These are phyloP conservation scores for Ormyrus thymus DNA, from an alignment of 2,888 invertebrate genomes.

Conservation along the genomic window DNA sequence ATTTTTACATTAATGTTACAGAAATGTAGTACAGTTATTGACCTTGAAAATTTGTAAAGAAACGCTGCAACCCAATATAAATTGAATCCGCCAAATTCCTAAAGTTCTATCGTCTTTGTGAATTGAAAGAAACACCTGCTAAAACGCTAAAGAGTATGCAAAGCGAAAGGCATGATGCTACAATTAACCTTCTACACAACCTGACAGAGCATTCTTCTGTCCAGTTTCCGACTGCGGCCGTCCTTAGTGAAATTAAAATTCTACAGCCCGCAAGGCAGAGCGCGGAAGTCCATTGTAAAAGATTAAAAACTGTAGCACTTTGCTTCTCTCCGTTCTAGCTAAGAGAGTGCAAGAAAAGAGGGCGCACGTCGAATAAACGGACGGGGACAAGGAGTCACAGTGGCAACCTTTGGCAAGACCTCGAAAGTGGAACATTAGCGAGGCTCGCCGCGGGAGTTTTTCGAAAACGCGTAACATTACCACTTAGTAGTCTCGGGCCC, in stretches of 20 bases:
- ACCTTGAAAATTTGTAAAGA: too few species aligned
- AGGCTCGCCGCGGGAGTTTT: constrained; percentile 64
- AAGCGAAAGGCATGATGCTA: neutral
- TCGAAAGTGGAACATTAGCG: constrained; percentile 57
- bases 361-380: too few species aligned
- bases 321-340: constrained; percentile 29
- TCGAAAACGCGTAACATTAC: constrained; percentile 68
- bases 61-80: too few species aligned
- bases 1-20: neutral
- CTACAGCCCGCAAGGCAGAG: neutral
- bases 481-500: constrained; percentile 65
- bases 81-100: too few species aligned
- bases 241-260: neutral
- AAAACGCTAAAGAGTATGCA: too few species aligned
- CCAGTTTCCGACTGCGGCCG: neutral
- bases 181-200: constrained; percentile 2
- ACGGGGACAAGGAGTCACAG: neutral
- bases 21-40: neutral
- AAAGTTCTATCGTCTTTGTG: too few species aligned
- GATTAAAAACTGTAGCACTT: constrained; percentile 33
- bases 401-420: constrained; percentile 30
- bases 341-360: neutral
- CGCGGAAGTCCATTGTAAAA: constrained; percentile 18
- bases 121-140: too few species aligned
- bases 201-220: neutral